phyloP scores from a whole-genome alignment of 2,113 vertebrate species.

The Anolis sagrei region DNA sequence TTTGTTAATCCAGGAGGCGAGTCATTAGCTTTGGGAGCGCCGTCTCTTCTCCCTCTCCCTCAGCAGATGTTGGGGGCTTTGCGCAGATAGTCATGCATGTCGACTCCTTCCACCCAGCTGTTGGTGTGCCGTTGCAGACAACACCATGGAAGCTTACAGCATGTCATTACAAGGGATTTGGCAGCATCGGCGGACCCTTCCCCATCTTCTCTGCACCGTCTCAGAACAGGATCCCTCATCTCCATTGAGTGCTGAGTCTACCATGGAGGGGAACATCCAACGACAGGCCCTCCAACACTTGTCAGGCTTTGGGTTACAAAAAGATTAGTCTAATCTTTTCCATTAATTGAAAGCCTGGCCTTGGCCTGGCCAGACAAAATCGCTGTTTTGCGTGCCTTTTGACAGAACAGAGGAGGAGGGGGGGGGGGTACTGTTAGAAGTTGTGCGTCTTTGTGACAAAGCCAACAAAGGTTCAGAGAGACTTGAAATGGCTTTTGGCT shows the following conservation, averaged over 20 bases:
- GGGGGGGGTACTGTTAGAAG: rapidly evolving
- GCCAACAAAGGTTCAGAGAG: too few relatives aligned
- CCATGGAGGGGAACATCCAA: background rate
- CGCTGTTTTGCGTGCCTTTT: background rate
- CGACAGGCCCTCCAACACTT: background rate
- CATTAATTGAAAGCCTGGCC: constrained; percentile 52
- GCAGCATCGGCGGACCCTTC: background rate
- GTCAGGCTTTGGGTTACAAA: background rate
- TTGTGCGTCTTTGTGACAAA: too few relatives aligned
- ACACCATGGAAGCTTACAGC: background rate
- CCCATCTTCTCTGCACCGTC: rapidly evolving
- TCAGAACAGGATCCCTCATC: background rate
- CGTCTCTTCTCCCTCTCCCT: background rate
- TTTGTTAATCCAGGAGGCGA: constrained; percentile 6
- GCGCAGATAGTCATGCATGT: background rate
- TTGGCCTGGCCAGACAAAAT: constrained; percentile 12
- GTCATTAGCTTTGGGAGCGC: background rate
- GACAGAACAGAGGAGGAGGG: background rate
- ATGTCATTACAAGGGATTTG: background rate
- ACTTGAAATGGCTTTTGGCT: too few relatives aligned
- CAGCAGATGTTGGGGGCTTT: constrained; percentile 1
- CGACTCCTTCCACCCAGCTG: background rate
- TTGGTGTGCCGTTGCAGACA: background rate
- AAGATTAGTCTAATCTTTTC: constrained; percentile 55
- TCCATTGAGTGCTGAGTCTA: rapidly evolving